These are phyloP conservation scores for Trematomus bernacchii DNA, from an alignment of 2,797 vertebrate genomes.

Conservation along the genomic window DNA sequence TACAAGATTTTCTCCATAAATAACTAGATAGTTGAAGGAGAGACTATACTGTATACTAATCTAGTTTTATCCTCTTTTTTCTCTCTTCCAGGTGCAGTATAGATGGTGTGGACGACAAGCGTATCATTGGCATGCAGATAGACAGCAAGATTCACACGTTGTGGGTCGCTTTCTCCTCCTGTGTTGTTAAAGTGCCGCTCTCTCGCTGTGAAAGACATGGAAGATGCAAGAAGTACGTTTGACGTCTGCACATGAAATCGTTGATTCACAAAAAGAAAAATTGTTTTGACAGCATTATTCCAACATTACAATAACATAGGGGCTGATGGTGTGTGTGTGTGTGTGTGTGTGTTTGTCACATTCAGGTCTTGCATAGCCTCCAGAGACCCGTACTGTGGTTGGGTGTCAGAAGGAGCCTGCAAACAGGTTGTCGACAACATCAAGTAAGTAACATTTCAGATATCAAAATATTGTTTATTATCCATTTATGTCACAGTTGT, in stretches of 20 bases:
- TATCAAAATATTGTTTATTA: too few species aligned
- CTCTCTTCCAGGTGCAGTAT: slow-evolving; percentile 91
- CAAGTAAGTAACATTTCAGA: slow-evolving; percentile 93
- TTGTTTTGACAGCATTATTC: not conserved
- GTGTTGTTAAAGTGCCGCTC: slow-evolving; percentile 94
- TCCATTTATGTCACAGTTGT: too few species aligned
- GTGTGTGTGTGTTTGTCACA: slow-evolving; percentile 40
- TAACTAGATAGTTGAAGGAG: not conserved
- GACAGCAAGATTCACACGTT: slow-evolving; percentile 90
- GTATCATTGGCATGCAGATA: slow-evolving; percentile 94
- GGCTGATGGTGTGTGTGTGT: slow-evolving; percentile 42
- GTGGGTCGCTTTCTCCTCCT: slow-evolving; percentile 95
- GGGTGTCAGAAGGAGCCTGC: slow-evolving; percentile 93
- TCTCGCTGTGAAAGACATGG: slow-evolving; percentile 94
- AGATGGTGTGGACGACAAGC: slow-evolving; percentile 94
- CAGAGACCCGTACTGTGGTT: slow-evolving; percentile 97
- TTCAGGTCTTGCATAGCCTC: slow-evolving; percentile 96
- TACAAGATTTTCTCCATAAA: not conserved
- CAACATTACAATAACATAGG: not conserved
- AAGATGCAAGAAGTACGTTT: slow-evolving; percentile 95
- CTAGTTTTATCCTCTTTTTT: not conserved
- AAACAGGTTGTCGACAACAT: slow-evolving; percentile 86
- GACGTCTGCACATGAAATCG: not conserved
- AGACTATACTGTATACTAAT: not conserved
- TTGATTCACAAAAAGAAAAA: slow-evolving; percentile 4